These are phyloP conservation scores for Hofmannophila pseudospretella DNA, from an alignment of 2,888 invertebrate species.

Conservation along the genomic window DNA sequence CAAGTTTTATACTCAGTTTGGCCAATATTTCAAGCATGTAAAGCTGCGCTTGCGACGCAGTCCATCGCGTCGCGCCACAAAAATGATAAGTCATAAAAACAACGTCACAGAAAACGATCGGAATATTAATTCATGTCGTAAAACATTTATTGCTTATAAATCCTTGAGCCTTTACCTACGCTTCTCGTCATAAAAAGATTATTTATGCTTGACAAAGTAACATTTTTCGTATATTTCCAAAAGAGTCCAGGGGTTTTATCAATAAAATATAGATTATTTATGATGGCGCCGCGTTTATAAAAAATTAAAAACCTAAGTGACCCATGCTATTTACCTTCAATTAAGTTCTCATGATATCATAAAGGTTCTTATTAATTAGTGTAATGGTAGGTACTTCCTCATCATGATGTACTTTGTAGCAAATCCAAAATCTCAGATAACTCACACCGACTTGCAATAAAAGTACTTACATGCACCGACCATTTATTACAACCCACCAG, in stretches of 20 bases:
- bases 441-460: conserved; percentile 25
- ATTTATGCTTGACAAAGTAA: conserved; percentile 76
- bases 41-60: conserved; percentile 46
- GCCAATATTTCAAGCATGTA: conserved; percentile 58
- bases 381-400: no score
- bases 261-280: conserved; percentile 71
- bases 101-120: conserved; percentile 76
- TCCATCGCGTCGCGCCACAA: conserved; percentile 62
- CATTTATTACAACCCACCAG: conserved; percentile 21
- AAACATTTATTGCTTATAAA: conserved; percentile 78
- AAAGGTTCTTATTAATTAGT: no score
- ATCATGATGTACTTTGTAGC: conserved; percentile 30
- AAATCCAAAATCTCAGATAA: conserved; percentile 33
- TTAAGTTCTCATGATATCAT: conserved; percentile 32
- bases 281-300: conserved; percentile 53
- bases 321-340: conserved; percentile 33
- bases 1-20: conserved; percentile 60
- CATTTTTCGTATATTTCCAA: conserved; percentile 73
- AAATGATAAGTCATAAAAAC: conserved; percentile 77
- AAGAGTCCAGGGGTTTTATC: conserved; percentile 66
- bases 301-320: conserved; percentile 27
- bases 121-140: conserved; percentile 78
- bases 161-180: conserved; percentile 78
- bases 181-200: conserved; percentile 77
- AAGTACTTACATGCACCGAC: conserved; percentile 17